These are phyloP conservation scores for Gryllus bimaculatus DNA, from an alignment of 1,140 invertebrate species.

Conservation along the genomic window DNA sequence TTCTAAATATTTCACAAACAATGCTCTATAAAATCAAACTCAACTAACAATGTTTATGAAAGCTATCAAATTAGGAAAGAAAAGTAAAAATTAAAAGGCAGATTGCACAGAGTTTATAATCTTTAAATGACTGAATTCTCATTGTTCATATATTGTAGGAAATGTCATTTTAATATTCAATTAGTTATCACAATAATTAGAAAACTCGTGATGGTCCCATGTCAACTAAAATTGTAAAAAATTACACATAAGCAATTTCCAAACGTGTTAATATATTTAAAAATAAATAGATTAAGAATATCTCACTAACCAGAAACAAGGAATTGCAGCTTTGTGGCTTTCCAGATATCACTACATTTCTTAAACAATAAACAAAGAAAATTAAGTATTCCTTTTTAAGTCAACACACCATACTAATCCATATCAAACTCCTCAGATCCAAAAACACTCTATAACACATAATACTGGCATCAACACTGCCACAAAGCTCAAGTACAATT, in stretches of 20 bases:
- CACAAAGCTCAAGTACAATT: neutral
- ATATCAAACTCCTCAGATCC: neutral
- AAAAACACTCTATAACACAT: neutral
- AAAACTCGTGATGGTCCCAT: neutral
- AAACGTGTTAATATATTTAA: neutral
- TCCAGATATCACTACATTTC: neutral
- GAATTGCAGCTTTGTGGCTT: neutral
- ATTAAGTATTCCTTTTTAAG: neutral
- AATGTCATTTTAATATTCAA: neutral
- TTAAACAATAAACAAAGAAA: neutral
- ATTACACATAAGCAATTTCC: neutral
- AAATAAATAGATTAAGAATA: neutral
- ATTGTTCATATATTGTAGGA: neutral
- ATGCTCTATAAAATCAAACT: neutral
- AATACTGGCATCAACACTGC: neutral
- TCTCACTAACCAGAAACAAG: neutral
- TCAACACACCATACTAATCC: neutral
- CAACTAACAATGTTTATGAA: neutral
- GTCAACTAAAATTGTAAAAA: neutral
- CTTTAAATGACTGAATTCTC: neutral
- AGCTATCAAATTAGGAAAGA: neutral
- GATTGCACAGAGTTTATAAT: neutral
- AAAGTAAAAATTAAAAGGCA: neutral
- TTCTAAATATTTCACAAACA: neutral
- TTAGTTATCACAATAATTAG: neutral